Conservation (phyloP, 1,140 invertebrate species). For the Brachionus rotundiformis region DNA sequence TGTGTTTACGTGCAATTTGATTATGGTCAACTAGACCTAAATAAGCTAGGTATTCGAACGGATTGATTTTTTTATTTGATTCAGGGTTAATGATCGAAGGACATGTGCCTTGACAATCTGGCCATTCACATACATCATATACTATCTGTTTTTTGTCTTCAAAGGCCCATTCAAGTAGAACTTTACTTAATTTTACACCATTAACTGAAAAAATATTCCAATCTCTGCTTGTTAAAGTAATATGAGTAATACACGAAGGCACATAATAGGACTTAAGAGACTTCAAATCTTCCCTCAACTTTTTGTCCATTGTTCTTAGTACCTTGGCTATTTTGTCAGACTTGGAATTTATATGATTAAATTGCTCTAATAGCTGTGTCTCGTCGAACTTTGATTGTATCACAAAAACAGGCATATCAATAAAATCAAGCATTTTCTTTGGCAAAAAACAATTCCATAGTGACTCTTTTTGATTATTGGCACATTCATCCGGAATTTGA, state of each 20-base stretch:
- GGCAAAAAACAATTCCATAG: slow-evolving; percentile 49
- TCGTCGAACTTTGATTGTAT: slow-evolving; percentile 39
- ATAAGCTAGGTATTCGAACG: slow-evolving; percentile 29
- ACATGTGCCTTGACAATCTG: slow-evolving; percentile 18
- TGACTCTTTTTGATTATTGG: background rate
- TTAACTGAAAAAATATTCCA: slow-evolving; percentile 29
- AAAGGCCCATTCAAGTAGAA: background rate
- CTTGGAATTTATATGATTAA: background rate
- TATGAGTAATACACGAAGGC: slow-evolving; percentile 5
- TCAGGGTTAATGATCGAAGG: slow-evolving; percentile 4
- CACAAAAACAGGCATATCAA: slow-evolving; percentile 26
- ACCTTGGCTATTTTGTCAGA: background rate
- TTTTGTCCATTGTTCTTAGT: background rate
- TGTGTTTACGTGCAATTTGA: background rate
- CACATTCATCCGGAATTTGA: slow-evolving; percentile 15
- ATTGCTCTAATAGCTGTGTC: slow-evolving; percentile 24
- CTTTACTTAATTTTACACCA: background rate
- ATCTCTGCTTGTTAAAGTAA: slow-evolving; percentile 6
- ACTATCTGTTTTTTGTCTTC: background rate
- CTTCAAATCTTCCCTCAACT: background rate
- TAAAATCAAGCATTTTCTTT: background rate
- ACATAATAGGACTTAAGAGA: background rate
- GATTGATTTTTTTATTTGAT: background rate
- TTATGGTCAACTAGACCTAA: background rate
- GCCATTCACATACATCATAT: slow-evolving; percentile 19